Evolutionary conservation across 2,113 vertebrate species (phyloP), one percentile per base, ranked within the genome.

Genomic region (Hiodon alosoides): DNA sequence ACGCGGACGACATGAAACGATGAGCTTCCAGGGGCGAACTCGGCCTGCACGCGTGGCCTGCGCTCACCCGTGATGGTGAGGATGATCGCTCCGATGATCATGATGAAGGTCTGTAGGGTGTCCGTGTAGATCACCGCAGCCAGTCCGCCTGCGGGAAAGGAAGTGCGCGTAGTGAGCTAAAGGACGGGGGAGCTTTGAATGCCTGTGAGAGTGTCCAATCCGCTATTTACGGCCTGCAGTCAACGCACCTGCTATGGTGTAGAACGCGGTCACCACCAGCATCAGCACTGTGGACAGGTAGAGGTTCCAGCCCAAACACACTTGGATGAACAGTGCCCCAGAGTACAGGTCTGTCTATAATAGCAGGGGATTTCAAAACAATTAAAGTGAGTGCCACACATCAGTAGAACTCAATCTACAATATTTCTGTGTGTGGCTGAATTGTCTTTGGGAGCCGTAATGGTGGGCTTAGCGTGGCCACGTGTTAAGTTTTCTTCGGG

Each of bases 221-320:
- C 5, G 50, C 14, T 68, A n/a, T 3, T 31, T 51, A 52, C 13
- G 13, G 17, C 7, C 68, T 51, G 60, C 13, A 7, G 17, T 8
- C 68, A 51, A 73, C 73, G 69, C 79, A 95, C 95, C 96, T 82
- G 94, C 92, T 0, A 94, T 94, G 55, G 96, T 95, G 85, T 93
- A 97, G 72, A 96, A 87, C 1, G 93, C 95, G 0, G 93, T 95
- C 82, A 95, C 86, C 77, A 87, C 73, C 76, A 98, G 91, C 88
- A 94, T 90, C 55, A 98, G 90, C 68, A 91, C 69, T 0, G 93
- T 94, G 79, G 94, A 95, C 59, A 98, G 88, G 83, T 94, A 94
- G 68, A 97, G 93, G 84, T 96, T 94, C 97, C 96, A 98, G 46
- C 94, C 94, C 72, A 97, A 88, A 85, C 94, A 98, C 78, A 97